Percentiles rank a stretch among this genome's conserved stretches.
These are phyloP conservation scores for Brachyptera risi DNA, from an alignment of 2,888 invertebrate species.

Conservation along the genomic window DNA sequence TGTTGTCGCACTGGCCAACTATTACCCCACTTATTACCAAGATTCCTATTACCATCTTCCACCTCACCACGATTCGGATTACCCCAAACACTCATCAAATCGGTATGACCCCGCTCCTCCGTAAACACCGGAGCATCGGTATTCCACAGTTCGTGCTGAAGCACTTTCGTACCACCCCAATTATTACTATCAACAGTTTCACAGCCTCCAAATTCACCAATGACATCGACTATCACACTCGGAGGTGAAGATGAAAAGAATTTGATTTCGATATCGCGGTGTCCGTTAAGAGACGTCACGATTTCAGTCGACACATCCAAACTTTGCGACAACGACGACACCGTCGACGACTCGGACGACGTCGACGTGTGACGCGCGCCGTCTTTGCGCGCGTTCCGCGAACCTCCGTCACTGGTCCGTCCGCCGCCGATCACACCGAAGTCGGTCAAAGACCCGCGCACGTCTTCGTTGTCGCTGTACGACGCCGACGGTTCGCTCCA, in stretches of 20 bases:
- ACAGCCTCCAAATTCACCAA: background rate
- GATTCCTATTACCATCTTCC: background rate
- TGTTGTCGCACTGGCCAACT: background rate
- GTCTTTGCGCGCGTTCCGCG: conserved; percentile 17
- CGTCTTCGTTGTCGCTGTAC: background rate
- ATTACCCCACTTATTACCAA: background rate
- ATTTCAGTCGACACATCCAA: conserved; percentile 73
- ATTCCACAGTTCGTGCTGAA: background rate
- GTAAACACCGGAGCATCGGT: background rate
- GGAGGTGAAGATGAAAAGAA: conserved; percentile 64
- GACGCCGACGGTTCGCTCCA: conserved; percentile 58
- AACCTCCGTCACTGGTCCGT: conserved; percentile 20
- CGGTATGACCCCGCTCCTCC: background rate
- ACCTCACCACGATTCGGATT: background rate
- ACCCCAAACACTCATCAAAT: conserved; percentile 7
- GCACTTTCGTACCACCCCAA: background rate
- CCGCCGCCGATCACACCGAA: conserved; percentile 34
- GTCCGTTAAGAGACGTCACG: conserved; percentile 71
- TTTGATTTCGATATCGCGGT: conserved; percentile 73
- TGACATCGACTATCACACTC: conserved; percentile 37
- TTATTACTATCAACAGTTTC: conserved; percentile 11
- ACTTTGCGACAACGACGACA: conserved; percentile 42
- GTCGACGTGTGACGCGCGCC: conserved; percentile 28
- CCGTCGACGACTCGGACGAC: conserved; percentile 30
- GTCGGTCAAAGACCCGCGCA: background rate